phyloP scores from a whole-genome alignment of 2,797 vertebrate genomes.

The Dipus sagitta region DNA sequence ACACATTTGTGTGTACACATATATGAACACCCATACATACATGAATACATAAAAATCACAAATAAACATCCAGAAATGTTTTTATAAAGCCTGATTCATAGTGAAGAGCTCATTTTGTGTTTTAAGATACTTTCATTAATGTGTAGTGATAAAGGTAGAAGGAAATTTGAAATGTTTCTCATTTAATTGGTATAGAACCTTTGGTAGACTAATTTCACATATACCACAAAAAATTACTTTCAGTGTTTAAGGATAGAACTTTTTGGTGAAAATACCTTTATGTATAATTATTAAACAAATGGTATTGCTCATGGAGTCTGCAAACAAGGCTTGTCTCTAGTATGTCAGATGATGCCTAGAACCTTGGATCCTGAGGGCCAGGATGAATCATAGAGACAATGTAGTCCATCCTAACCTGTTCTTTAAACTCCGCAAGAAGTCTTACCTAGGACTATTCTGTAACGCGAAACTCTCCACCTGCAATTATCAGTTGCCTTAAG shows the following conservation, averaged over 20 bases:
- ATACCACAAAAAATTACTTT: background rate
- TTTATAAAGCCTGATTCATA: background rate
- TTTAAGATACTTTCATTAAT: background rate
- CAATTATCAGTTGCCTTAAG: background rate
- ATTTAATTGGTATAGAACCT: background rate
- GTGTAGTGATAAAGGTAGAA: background rate
- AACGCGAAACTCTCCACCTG: background rate
- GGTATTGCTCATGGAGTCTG: background rate
- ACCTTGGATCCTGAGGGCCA: background rate
- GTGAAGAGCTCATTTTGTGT: background rate
- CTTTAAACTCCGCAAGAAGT: background rate
- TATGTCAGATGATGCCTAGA: background rate
- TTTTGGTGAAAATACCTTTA: background rate
- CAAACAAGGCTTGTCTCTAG: background rate
- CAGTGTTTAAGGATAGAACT: background rate
- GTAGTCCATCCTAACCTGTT: background rate
- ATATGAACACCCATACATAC: too few species aligned
- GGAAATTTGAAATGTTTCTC: background rate
- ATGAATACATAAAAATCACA: too few species aligned
- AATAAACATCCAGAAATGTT: too few species aligned
- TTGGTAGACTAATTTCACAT: background rate
- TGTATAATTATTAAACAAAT: conserved; percentile 6
- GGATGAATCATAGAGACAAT: background rate
- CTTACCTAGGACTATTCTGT: background rate
- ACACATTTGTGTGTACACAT: too few species aligned